Base-by-base conservation (phyloP, 2,888 invertebrate species). In the Sphaerophoria taeniata region DNA sequence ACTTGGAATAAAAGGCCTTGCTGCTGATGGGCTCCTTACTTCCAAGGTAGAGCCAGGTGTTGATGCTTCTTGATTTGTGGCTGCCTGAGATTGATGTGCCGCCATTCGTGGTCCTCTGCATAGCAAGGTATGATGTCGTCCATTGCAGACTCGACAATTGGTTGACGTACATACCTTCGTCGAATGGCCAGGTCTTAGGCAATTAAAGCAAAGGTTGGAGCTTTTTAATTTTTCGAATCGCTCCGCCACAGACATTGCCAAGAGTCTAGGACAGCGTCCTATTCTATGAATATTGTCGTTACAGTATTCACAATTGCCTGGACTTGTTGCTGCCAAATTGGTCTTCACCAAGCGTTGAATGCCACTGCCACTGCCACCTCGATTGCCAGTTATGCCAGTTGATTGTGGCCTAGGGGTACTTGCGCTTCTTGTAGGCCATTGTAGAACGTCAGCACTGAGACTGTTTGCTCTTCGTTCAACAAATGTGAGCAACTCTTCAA, bases 381-480 rank as follows among this genome's bases (percentile, higher is more conserved):
- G n/a, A n/a, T n/a, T n/a, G n/a, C n/a, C n/a, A n/a, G n/a, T n/a
- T n/a, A n/a, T n/a, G n/a, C n/a, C n/a, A n/a, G n/a, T n/a, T n/a
- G n/a, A n/a, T n/a, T n/a, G n/a, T n/a, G n/a, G n/a, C n/a, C n/a
- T n/a, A n/a, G n/a, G n/a, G 45, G 6, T 53, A 14, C 12, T 43
- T 39, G 5, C 9, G 31, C 61, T 43, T 34, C 73, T 6, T 36
- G 36, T 6, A 36, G 4, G 5, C 36, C 36, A 36, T 36, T 6
- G 36, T 6, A 36, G 6, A 6, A 36, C 6, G 36, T 36, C 6
- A 36, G 36, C 4, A 6, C 5, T 6, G 36, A 36, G 6, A 61
- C 45, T 83, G 33, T 83, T 69, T 7, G 74, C 70, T 4, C 79
- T 56, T 16, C 47, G 75, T 24, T 84, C 75, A 31, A 80, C 36